Evolutionary conservation across 2,797 vertebrate genomes (phyloP).

Genomic region (Pangasius macronema): DNA sequence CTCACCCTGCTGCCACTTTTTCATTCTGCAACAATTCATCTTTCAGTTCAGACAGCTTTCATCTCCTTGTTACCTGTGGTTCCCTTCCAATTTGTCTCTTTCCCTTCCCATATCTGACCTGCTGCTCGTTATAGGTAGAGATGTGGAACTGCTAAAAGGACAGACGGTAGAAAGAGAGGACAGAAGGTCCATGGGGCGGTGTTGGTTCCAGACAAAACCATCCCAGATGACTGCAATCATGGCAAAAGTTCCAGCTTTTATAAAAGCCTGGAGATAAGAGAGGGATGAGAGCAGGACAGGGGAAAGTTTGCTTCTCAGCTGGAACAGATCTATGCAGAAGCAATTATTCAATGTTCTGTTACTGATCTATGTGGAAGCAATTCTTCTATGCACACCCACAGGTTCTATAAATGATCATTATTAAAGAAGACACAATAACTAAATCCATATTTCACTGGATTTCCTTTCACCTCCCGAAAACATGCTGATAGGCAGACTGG

Average conservation of each 20-base stretch:
- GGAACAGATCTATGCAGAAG: neutral
- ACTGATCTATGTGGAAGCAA: neutral
- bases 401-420: neutral
- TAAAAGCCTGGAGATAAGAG: conserved; percentile 12
- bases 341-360: too few species aligned
- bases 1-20: neutral
- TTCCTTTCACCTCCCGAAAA: neutral
- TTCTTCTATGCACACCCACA: too few species aligned
- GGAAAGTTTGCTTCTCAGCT: conserved; percentile 37
- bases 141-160: conserved; percentile 33
- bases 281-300: conserved; percentile 11
- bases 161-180: conserved; percentile 19
- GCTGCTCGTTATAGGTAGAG: conserved; percentile 43
- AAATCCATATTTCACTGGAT: neutral
- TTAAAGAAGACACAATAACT: neutral
- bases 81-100: conserved; percentile 21
- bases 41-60: conserved; percentile 25
- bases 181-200: conserved; percentile 34
- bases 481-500: neutral
- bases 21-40: neutral
- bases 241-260: conserved; percentile 37
- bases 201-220: conserved; percentile 37
- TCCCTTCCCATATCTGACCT: conserved; percentile 25
- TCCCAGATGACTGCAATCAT: conserved; percentile 40
- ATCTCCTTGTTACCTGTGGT: conserved; percentile 36